Evolutionary conservation across 2,797 vertebrate genomes (phyloP).

Genomic region (Oryzias dopingdopingensis): DNA sequence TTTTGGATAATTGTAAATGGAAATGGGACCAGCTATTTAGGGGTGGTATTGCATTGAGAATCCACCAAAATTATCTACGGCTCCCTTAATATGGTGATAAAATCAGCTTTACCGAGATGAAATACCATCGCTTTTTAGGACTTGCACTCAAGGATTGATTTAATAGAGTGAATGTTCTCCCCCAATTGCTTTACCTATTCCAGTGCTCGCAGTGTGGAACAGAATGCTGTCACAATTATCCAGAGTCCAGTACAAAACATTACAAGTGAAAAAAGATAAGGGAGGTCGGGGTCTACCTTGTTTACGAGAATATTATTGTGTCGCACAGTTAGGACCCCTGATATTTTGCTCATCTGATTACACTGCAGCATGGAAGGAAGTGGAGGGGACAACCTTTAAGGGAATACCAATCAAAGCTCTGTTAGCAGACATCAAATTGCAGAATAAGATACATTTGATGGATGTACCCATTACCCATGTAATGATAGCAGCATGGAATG

Average conservation of each 20-base stretch:
- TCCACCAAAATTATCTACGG: not conserved
- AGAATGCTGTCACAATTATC: too few species aligned
- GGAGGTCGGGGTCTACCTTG: too few species aligned
- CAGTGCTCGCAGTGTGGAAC: not conserved
- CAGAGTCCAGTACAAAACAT: too few species aligned
- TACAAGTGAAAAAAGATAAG: too few species aligned
- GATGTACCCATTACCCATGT: not conserved
- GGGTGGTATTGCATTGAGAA: not conserved
- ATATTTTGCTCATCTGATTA: too few species aligned
- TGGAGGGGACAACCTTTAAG: not conserved
- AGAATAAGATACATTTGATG: not conserved
- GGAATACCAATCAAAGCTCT: not conserved
- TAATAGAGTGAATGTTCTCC: too few species aligned
- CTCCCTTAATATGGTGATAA: not conserved
- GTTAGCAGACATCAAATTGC: not conserved
- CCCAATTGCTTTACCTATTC: not conserved
- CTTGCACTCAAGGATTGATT: not conserved
- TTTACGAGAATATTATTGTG: too few species aligned
- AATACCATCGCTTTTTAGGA: not conserved
- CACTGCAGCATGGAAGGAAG: too few species aligned
- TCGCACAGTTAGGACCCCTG: too few species aligned
- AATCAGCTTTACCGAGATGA: not conserved
- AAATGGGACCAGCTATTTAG: not conserved
- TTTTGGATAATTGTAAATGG: not conserved
- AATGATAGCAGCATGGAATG: not conserved